Base-by-base conservation (phyloP, 2,113 vertebrate genomes). In the Caretta caretta region DNA sequence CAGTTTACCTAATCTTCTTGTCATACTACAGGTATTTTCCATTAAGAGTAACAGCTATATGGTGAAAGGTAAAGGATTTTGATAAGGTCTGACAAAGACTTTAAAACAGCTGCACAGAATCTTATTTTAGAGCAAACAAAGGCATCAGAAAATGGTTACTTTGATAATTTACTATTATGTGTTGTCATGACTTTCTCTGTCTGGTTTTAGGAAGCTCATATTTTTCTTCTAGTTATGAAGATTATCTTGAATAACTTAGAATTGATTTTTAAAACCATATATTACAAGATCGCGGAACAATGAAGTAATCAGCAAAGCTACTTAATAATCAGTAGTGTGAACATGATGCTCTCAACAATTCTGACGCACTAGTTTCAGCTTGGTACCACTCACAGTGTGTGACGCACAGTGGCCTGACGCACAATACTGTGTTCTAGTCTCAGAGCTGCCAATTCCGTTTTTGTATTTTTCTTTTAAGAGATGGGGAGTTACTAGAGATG, bases 1-100 rank as follows among this genome's bases (percentile, higher is more conserved):
- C 93, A 94, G 92, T 97, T 97, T 98, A 97, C 97, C 97, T 97
- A 92, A 97, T 97, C 96, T 96, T 95, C 95, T 95, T 97, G 95
- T 96, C 96, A 96, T 97, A 92, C 48, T 90, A 57, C 76, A 96
- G 87, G 91, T 96, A 97, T 97, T 96, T 97, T 96, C 93, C 90
- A 96, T 95, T 96, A 93, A 82, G 92, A 80, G 83, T 86, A 96
- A 90, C 86, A 97, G 95, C 97, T 97, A 90, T 72, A 96, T 89
- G 76, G n/a, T 97, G 97, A 96, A 96, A 97, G 89, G 94, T 93
- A 97, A 97, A 93, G 89, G 62, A 96, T 97, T 96, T 95, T 96
- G 89, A 97, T 96, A 93, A 96, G 93, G 53, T 88, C 96, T 97
- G 96, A 97, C 90, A 95, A 95, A 96, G 86, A 95, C 92, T 97